Evolutionary conservation across 64 coral and sea anemone species (phyloP).

Genomic region (Cladopsammia gracilis): DNA sequence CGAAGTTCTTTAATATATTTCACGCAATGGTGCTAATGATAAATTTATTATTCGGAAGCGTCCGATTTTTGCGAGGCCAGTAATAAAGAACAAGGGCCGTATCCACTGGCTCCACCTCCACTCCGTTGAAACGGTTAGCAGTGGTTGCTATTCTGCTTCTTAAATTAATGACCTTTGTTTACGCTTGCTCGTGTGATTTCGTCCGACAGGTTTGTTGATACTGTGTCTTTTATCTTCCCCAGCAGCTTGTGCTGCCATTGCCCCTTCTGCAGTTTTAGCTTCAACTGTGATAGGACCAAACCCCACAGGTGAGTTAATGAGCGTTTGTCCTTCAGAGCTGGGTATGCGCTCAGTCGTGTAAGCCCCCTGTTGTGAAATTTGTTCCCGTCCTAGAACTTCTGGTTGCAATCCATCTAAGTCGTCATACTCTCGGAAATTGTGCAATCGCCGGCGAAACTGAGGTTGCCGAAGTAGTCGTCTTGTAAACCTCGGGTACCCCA

Average conservation of each 20-base stretch:
- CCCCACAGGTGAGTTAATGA: slow-evolving; percentile 81
- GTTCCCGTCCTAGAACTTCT: slow-evolving; percentile 49
- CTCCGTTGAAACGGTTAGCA: not conserved
- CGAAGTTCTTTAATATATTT: too few relatives aligned
- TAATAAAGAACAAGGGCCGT: too few relatives aligned
- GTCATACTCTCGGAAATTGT: not conserved
- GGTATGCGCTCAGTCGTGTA: slow-evolving; percentile 67
- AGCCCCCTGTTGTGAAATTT: slow-evolving; percentile 57
- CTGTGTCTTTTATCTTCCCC: slow-evolving; percentile 55
- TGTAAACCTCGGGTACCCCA: slow-evolving; percentile 28
- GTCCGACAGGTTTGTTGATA: not conserved
- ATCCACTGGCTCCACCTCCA: too few relatives aligned
- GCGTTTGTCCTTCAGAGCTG: slow-evolving; percentile 53
- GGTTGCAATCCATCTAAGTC: not conserved
- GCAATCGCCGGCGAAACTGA: slow-evolving; percentile 72
- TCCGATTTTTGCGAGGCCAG: too few relatives aligned
- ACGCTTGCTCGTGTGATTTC: not conserved
- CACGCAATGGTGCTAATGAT: too few relatives aligned
- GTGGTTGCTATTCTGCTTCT: not conserved
- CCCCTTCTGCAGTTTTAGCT: slow-evolving; percentile 92
- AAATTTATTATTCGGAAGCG: too few relatives aligned
- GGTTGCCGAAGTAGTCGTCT: slow-evolving; percentile 60
- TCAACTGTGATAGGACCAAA: slow-evolving; percentile 99
- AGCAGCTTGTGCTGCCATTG: slow-evolving; percentile 7
- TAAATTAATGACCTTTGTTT: not conserved